These are phyloP conservation scores for Wasmannia auropunctata DNA, from an alignment of 1,140 invertebrate genomes.

Conservation along the genomic window DNA sequence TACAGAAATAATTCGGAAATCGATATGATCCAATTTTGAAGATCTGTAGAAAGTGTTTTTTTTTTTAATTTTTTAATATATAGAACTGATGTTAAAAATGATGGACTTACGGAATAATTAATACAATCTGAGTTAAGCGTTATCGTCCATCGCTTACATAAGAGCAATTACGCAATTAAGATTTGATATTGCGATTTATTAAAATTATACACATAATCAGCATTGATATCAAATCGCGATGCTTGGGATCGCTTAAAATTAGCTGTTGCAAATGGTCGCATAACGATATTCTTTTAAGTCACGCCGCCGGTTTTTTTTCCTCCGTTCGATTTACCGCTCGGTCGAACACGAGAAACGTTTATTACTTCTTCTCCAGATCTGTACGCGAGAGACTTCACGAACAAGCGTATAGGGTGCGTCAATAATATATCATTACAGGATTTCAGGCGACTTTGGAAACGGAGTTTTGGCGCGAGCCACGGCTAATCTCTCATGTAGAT, in stretches of 20 bases:
- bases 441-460: constrained; percentile 59
- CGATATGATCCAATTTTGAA: not conserved
- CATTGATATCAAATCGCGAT: not conserved
- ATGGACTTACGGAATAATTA: not conserved
- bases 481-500: constrained; percentile 71
- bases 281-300: not conserved
- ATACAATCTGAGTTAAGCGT: not conserved
- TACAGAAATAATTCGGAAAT: not conserved
- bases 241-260: not conserved
- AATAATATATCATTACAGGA: constrained; percentile 66
- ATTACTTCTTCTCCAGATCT: constrained; percentile 28
- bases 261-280: not conserved
- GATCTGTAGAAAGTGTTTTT: not conserved
- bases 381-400: constrained; percentile 15
- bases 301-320: not conserved
- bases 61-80: too few relatives aligned
- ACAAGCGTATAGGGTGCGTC: constrained; percentile 33
- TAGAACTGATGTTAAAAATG: not conserved
- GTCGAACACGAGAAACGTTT: not conserved
- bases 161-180: constrained; percentile 12
- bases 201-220: not conserved
- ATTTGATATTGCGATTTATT: constrained; percentile 26
- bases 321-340: not conserved
- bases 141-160: not conserved
- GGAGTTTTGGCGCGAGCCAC: constrained; percentile 66